Conservation (phyloP, 1,140 invertebrate species). For the Rhopalosiphum maidis region DNA sequence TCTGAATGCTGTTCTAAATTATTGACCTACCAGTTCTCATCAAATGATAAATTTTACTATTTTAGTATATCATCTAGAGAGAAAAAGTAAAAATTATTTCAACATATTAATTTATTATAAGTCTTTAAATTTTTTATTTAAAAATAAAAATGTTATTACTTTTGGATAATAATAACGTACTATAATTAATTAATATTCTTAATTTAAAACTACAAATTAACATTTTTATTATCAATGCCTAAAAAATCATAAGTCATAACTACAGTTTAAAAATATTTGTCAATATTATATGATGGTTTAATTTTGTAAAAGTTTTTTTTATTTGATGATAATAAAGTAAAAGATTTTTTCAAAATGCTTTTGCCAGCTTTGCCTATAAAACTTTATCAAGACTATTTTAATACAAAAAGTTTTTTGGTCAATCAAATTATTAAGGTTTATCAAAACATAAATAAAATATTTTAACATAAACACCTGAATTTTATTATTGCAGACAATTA, state of each 20-base stretch:
- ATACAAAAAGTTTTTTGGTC: neutral
- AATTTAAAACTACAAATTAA: neutral
- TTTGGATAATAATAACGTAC: neutral
- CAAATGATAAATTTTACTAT: neutral
- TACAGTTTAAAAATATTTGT: neutral
- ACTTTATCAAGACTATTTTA: neutral
- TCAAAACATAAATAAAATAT: neutral
- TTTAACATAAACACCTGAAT: no score
- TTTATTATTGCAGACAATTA: neutral
- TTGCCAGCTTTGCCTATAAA: neutral
- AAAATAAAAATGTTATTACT: neutral
- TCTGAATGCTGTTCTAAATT: neutral
- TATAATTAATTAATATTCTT: neutral
- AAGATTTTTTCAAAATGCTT: neutral
- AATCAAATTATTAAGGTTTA: neutral
- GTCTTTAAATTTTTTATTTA: neutral
- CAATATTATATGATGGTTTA: neutral
- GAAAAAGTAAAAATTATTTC: neutral
- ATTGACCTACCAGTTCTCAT: neutral
- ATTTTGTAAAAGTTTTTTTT: neutral
- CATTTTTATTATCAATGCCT: neutral
- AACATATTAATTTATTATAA: neutral
- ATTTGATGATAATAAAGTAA: neutral
- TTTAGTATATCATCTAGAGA: neutral
- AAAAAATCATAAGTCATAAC: neutral